Conservation (phyloP, 2,888 invertebrate species). For the Pandemis cinnamomeana region DNA sequence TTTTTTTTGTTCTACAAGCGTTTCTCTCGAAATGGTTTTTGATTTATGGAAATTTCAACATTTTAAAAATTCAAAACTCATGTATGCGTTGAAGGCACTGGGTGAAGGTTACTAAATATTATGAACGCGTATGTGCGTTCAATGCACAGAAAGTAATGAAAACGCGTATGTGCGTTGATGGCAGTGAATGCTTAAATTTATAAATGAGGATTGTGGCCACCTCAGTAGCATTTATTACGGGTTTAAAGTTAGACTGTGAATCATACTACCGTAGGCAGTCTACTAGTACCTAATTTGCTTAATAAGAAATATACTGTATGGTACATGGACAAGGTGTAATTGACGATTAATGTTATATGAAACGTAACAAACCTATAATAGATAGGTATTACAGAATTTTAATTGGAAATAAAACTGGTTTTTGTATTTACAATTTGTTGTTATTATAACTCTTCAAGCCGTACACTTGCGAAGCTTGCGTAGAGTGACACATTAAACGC, state of each 20-base stretch:
- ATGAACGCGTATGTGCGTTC: no score
- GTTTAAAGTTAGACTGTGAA: conserved; percentile 18
- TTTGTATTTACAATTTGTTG: conserved; percentile 7
- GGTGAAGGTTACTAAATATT: no score
- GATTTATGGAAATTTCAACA: no score
- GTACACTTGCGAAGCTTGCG: neutral
- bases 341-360: conserved; percentile 4
- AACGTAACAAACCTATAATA: conserved; percentile 13
- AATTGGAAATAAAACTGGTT: neutral
- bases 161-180: no score
- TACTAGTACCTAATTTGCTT: conserved; percentile 20
- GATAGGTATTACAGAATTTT: neutral
- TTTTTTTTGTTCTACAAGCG: no score
- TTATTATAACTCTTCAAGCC: conserved; percentile 2
- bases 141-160: no score
- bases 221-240: conserved; percentile 23
- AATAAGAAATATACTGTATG: conserved; percentile 4
- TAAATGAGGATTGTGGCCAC: conserved; percentile 11
- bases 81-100: no score
- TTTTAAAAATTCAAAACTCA: no score
- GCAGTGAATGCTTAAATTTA: no score
- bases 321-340: neutral
- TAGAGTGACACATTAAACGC: neutral
- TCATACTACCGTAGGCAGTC: conserved; percentile 15
- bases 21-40: no score